Conservation (phyloP, 2,888 invertebrate species). For the Amphipyra tragopoginis region DNA sequence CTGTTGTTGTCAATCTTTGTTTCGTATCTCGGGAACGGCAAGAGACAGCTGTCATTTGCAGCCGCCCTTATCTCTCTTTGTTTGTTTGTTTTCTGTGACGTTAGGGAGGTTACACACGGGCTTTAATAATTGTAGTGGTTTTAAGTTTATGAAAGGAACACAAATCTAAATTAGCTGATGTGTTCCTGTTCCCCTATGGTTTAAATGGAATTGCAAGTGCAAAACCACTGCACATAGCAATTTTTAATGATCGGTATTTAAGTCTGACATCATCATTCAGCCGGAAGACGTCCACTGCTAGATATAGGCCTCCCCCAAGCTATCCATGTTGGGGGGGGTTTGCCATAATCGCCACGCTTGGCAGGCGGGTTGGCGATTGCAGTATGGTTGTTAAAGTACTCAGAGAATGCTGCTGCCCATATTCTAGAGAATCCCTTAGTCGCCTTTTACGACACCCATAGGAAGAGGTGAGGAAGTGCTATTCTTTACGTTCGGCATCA, state of each 20-base stretch:
- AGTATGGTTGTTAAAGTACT: too few species aligned
- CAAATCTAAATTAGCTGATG: background rate
- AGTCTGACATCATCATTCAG: background rate
- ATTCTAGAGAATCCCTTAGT: too few species aligned
- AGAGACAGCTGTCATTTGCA: constrained; percentile 66
- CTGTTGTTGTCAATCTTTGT: constrained; percentile 62
- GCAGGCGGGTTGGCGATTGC: too few species aligned
- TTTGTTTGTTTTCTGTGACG: constrained; percentile 54
- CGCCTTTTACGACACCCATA: too few species aligned
- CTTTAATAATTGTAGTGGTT: constrained; percentile 17
- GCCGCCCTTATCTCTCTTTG: constrained; percentile 59
- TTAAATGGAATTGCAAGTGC: background rate
- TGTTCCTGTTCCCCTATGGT: background rate
- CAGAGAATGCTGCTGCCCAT: too few species aligned
- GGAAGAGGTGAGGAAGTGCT: too few species aligned
- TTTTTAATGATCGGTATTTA: background rate
- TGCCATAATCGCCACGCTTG: too few species aligned
- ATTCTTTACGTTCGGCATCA: too few species aligned
- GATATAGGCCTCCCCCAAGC: too few species aligned
- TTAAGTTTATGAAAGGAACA: constrained; percentile 5
- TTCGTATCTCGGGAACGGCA: constrained; percentile 57
- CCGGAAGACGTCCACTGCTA: too few species aligned
- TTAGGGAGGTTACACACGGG: constrained; percentile 33
- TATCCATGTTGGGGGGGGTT: too few species aligned
- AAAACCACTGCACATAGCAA: background rate